phyloP scores from a whole-genome alignment of 2,888 invertebrate species.

The Hypsopygia costalis region DNA sequence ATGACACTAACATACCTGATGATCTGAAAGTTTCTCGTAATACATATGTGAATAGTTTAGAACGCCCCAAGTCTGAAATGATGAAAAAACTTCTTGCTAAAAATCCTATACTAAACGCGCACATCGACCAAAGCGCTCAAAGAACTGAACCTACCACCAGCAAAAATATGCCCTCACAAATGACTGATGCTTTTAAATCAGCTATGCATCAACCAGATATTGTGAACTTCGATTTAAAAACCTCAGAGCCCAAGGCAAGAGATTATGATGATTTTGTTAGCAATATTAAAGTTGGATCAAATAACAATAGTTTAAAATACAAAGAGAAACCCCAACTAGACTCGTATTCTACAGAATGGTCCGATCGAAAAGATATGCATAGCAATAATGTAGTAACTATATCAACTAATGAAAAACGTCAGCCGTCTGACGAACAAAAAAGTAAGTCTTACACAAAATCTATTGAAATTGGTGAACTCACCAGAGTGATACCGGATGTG shows the following conservation, averaged over 20 bases:
- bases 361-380: constrained; percentile 48
- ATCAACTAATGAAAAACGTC: constrained; percentile 56
- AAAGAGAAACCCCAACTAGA: constrained; percentile 51
- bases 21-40: constrained; percentile 83
- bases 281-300: constrained; percentile 71
- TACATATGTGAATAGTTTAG: constrained; percentile 80
- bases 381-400: constrained; percentile 69
- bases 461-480: constrained; percentile 70
- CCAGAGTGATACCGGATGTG: constrained; percentile 62
- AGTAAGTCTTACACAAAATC: constrained; percentile 70
- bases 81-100: constrained; percentile 79
- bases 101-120: constrained; percentile 72
- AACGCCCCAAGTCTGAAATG: constrained; percentile 82
- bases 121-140: constrained; percentile 55
- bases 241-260: constrained; percentile 44
- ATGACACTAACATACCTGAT: constrained; percentile 82
- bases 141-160: constrained; percentile 52
- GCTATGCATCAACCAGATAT: constrained; percentile 73
- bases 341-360: constrained; percentile 52
- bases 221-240: constrained; percentile 71
- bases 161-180: constrained; percentile 42
- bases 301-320: constrained; percentile 62
- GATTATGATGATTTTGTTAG: constrained; percentile 73
- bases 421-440: constrained; percentile 47
- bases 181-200: constrained; percentile 67